Evolutionary conservation across 2,888 invertebrate genomes (phyloP).

Genomic region (Acleris cristana): DNA sequence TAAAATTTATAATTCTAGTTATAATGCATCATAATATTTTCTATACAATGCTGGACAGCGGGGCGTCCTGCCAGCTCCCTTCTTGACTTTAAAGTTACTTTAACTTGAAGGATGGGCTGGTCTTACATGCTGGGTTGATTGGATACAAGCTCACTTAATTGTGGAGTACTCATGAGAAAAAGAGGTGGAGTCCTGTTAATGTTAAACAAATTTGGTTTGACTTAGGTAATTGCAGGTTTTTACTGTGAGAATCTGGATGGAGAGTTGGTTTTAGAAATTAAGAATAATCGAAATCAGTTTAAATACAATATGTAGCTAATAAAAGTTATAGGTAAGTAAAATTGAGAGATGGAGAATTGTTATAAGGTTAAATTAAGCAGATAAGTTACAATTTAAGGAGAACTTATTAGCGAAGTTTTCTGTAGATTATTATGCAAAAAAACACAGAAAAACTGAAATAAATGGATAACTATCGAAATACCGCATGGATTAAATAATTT

Average conservation of each 20-base stretch:
- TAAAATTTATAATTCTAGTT: constrained; percentile 65
- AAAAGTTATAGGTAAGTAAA: neutral
- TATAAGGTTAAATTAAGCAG: no score
- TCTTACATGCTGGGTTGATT: constrained; percentile 67
- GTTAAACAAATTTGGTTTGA: constrained; percentile 38
- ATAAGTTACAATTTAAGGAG: no score
- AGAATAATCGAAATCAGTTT: neutral
- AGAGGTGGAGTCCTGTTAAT: constrained; percentile 43
- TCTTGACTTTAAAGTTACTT: constrained; percentile 33
- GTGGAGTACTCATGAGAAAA: constrained; percentile 51
- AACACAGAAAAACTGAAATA: no score
- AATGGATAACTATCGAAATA: no score
- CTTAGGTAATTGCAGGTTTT: constrained; percentile 33
- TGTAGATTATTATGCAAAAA: no score
- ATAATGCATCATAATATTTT: constrained; percentile 62
- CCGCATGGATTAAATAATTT: no score
- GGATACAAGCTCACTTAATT: constrained; percentile 42
- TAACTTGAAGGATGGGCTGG: constrained; percentile 47
- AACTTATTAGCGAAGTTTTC: no score
- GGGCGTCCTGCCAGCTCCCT: constrained; percentile 53
- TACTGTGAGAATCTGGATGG: constrained; percentile 27
- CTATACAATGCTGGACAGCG: constrained; percentile 55
- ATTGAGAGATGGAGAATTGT: no score
- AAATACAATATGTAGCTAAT: neutral
- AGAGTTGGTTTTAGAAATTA: neutral